Conservation (phyloP, 2,113 vertebrate species). For the Apeltes quadracus region DNA sequence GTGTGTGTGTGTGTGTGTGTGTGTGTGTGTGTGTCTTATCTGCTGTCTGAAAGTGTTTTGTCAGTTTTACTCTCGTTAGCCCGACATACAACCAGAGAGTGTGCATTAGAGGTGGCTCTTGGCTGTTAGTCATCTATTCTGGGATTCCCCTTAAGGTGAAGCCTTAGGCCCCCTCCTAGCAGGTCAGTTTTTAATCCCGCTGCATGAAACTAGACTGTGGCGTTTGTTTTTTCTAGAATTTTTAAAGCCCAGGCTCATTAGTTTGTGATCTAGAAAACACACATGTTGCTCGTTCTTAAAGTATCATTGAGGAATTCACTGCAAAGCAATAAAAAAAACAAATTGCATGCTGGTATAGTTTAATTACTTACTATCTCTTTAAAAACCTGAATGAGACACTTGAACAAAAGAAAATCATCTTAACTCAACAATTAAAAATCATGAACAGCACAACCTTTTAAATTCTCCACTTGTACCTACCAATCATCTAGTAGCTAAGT, state of each 20-base stretch:
- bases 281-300: neutral
- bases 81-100: conserved; percentile 26
- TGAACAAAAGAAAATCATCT: conserved; percentile 11
- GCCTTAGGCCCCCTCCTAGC: conserved; percentile 56
- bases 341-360: neutral
- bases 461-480: conserved; percentile 3
- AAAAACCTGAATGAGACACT: neutral
- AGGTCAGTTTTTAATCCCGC: conserved; percentile 54
- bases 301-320: neutral
- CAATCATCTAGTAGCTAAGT: conserved; percentile 5
- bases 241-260: neutral
- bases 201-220: conserved; percentile 31
- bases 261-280: neutral
- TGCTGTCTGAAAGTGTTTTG: conserved; percentile 8
- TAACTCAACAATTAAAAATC: neutral
- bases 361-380: neutral
- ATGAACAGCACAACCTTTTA: conserved; percentile 27
- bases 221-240: neutral
- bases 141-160: conserved; percentile 67
- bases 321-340: neutral
- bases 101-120: conserved; percentile 64
- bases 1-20: conserved; percentile 7
- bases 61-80: conserved; percentile 12
- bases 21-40: conserved; percentile 14
- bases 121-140: conserved; percentile 68